Base-by-base conservation (phyloP, 2,888 invertebrate species). In the Leptinotarsa peninsularis region DNA sequence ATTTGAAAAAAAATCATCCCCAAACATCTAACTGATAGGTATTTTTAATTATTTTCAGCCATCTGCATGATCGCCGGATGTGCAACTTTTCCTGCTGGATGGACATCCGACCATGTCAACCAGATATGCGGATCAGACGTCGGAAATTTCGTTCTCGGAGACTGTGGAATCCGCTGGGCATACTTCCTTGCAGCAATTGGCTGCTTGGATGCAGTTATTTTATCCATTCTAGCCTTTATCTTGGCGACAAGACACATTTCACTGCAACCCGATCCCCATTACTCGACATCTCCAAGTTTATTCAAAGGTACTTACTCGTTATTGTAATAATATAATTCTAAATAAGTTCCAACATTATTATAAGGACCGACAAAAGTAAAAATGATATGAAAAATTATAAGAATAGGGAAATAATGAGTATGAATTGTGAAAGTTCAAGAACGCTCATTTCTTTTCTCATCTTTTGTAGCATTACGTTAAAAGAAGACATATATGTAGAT, bases 131-230 rank as follows among this genome's bases (percentile, higher is more conserved):
- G 97, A 0, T 66, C 77, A 2, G 92, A 93, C 15, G 94, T 95
- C 0, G 94, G 94, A 83, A 94, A 94, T 83, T 95, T 93, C 81
- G 90, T 91, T 84, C 90, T 91, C 89, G 98, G 97, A 54, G 93
- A 94, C 33, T 98, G 98, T 87, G 94, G 94, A 78, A 92, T 98
- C 72, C 92, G 96, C 84, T 97, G 97, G 97, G 98, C 98, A 4
- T 98, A 96, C 89, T 93, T 98, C 15, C 90, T 98, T 83, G 98
- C 97, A 7, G 94, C 96, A 76, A 96, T 98, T 78, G 97, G 95
- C 0, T 94, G 96, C 73, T 88, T 95, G 81, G 97, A 97, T 87
- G 96, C 96, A 71, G 90, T 94, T 71, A 96, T 97, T 77, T 90
- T 98, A 79, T 93, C 98, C 0, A 94, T 95, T 0, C 91, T 98